phyloP scores from a whole-genome alignment of 1,140 invertebrate genomes.

The Macrobrachium rosenbergii region DNA sequence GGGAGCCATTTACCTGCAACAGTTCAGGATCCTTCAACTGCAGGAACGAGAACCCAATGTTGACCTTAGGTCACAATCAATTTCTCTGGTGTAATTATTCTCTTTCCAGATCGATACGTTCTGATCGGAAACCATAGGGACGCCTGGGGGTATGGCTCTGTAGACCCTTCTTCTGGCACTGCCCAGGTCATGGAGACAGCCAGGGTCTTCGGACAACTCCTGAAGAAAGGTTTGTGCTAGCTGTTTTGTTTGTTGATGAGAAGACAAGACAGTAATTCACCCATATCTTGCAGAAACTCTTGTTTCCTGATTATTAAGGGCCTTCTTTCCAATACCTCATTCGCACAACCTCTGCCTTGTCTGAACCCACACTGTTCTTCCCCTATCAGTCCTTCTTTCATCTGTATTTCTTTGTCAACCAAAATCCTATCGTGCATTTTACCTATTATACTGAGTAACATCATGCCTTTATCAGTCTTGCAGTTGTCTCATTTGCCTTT shows the following conservation, averaged over 20 bases:
- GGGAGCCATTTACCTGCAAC: too few relatives aligned
- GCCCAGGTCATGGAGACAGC: conserved; percentile 71
- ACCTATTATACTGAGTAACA: too few relatives aligned
- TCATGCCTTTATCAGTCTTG: too few relatives aligned
- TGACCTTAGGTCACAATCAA: too few relatives aligned
- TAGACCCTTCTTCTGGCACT: conserved; percentile 75
- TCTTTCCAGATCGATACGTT: conserved; percentile 71
- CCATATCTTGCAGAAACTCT: not conserved
- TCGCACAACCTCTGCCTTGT: too few relatives aligned
- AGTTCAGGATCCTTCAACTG: too few relatives aligned
- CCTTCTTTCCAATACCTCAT: too few relatives aligned
- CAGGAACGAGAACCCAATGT: not conserved
- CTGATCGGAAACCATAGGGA: conserved; percentile 77
- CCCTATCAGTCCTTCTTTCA: too few relatives aligned
- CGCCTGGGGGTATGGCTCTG: conserved; percentile 75
- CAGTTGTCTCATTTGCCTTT: too few relatives aligned
- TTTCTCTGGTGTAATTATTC: conserved; percentile 70
- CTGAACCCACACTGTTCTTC: too few relatives aligned
- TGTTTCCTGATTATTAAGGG: not conserved
- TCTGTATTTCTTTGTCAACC: too few relatives aligned
- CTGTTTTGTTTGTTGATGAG: not conserved
- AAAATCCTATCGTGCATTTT: too few relatives aligned
- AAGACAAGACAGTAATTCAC: not conserved
- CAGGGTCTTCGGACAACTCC: conserved; percentile 49
- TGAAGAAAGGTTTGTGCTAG: conserved; percentile 38